Evolutionary conservation across 2,888 invertebrate species (phyloP), one percentile per base, ranked within the genome.

Genomic region (Campoplex capitator): DNA sequence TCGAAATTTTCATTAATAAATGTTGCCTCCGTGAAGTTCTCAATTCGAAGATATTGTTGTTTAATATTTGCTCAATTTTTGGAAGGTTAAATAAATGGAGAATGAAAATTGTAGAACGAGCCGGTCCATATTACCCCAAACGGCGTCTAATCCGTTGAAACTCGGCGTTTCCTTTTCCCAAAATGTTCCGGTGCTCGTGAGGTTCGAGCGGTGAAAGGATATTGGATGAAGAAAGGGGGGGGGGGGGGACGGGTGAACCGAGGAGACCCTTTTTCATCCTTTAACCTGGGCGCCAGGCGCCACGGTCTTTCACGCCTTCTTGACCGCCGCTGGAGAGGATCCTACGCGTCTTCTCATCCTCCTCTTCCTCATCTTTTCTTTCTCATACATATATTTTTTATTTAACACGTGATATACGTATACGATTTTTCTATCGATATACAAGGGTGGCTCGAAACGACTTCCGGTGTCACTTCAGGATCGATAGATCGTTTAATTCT

Each of bases 271-370:
- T 86, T 84, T 85, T 85, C 82, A 87, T 83, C 81, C 84, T 79
- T 58, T 73, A 79, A 68, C 80, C 78, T 86, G 89, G 90, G 92
- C 93, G 92, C 93, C 92, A 92, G 93, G 93, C 93, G 93, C 93
- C 92, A 92, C 89, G 88, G 91, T 77, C 89, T 92, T 81, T 93
- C 93, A 92, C 93, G 93, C 93, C 93, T 93, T 89, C 90, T 90
- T 89, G 84, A 76, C 88, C 88, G 83, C 83, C 83, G 73, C 65
- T 65, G 16, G 77, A 73, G 73, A 74, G 68, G 73, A 42, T 45
- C 35, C 68, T 70, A 62, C 75, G 45, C 76, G 78, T 62, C 82
- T 70, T 45, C 79, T 81, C 83, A 58, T 80, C 35, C 77, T 84
- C 79, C 32, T 73, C 67, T 58, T 51, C 48, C 67, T 85, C 71